Conservation (phyloP, 2,797 vertebrate genomes). For the Coregonus sp. region DNA sequence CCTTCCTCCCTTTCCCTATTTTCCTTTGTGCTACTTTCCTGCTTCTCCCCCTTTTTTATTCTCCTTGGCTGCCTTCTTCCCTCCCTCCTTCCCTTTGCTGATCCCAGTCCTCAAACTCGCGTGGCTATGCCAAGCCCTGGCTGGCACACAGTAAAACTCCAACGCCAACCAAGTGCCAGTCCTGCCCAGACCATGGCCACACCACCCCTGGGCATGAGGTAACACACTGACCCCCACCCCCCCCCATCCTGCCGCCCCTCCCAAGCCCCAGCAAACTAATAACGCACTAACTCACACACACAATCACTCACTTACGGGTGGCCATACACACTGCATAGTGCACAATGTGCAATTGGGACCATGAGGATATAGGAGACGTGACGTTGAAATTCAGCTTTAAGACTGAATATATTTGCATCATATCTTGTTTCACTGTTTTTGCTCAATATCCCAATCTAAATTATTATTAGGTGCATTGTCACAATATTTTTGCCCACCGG, state of each 20-base stretch:
- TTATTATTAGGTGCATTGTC: no score
- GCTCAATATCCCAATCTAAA: no score
- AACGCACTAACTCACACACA: slow-evolving; percentile 64
- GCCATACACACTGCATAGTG: not conserved
- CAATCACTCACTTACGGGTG: not conserved
- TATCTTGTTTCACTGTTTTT: no score
- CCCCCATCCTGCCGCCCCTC: slow-evolving; percentile 20
- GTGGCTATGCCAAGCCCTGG: slow-evolving; percentile 99
- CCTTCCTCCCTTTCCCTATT: no score
- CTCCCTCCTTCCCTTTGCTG: slow-evolving; percentile 32
- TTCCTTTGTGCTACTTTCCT: no score
- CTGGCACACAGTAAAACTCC: slow-evolving; percentile 98
- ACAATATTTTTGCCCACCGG: no score
- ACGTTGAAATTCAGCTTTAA: no score
- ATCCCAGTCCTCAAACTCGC: slow-evolving; percentile 91
- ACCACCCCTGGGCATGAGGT: slow-evolving; percentile 88
- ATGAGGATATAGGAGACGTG: no score
- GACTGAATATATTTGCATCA: no score
- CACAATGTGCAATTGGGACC: not conserved
- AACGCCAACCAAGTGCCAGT: slow-evolving; percentile 89
- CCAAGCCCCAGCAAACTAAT: slow-evolving; percentile 26
- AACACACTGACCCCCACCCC: slow-evolving; percentile 71
- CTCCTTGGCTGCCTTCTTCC: no score
- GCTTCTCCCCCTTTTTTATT: no score
- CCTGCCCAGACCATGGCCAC: slow-evolving; percentile 87